phyloP scores from a whole-genome alignment of 2,113 vertebrate genomes.

The Rhinolophus sinicus region DNA sequence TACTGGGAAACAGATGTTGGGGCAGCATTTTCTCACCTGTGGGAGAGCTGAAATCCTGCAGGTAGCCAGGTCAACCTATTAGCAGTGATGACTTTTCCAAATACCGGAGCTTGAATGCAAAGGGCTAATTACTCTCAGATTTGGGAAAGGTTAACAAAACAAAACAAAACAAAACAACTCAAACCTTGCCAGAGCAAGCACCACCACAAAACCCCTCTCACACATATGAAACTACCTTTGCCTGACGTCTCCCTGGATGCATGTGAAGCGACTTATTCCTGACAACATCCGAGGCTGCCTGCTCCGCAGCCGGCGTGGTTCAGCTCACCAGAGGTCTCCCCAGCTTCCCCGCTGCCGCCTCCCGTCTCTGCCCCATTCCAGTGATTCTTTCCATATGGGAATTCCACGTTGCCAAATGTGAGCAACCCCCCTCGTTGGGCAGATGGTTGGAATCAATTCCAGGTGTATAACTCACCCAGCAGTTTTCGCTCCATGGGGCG shows the following conservation, averaged over 20 bases:
- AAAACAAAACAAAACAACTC: too few species aligned
- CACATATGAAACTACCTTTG: background rate
- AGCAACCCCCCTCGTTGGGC: background rate
- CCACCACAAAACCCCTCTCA: background rate
- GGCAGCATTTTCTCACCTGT: constrained; percentile 8
- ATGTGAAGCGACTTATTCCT: background rate
- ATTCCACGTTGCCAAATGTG: background rate
- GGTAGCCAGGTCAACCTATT: background rate
- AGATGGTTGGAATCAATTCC: background rate
- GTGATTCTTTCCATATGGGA: constrained; percentile 20
- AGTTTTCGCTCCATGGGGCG: background rate
- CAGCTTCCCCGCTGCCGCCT: rapidly evolving
- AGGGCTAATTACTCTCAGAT: background rate
- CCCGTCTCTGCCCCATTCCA: rapidly evolving
- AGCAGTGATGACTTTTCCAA: background rate
- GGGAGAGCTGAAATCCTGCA: constrained; percentile 8
- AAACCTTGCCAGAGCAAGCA: background rate
- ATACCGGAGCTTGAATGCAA: background rate
- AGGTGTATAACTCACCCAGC: background rate
- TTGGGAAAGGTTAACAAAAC: background rate
- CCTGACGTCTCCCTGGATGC: background rate
- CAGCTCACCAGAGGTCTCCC: background rate
- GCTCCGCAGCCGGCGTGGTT: background rate
- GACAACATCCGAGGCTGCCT: rapidly evolving
- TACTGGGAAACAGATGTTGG: constrained; percentile 67